Conservation (phyloP, 2,888 invertebrate genomes). For the Trachelus tabidus region DNA sequence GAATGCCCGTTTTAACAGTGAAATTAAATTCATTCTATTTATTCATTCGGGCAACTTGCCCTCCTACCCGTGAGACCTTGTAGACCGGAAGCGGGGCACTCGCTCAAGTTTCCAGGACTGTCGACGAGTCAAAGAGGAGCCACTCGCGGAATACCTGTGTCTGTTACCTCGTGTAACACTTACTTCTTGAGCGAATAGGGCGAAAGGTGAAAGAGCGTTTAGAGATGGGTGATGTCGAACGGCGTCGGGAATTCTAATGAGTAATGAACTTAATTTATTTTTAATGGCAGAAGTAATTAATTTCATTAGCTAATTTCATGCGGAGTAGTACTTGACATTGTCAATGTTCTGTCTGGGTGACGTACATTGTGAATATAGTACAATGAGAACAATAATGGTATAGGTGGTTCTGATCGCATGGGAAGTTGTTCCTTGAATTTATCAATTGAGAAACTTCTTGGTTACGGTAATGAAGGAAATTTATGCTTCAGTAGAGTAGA, state of each 20-base stretch:
- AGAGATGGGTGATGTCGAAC: not conserved
- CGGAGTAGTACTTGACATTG: too few relatives aligned
- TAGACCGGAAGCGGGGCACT: not conserved
- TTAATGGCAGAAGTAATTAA: not conserved
- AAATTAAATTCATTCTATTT: conserved; percentile 45
- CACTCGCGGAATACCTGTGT: not conserved
- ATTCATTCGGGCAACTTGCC: conserved; percentile 30
- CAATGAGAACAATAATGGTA: not conserved
- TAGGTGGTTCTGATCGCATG: not conserved
- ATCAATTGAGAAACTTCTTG: not conserved
- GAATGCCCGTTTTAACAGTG: conserved; percentile 39
- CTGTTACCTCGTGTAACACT: too few relatives aligned
- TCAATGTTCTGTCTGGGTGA: too few relatives aligned
- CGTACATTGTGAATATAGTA: too few relatives aligned
- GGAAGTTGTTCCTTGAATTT: not conserved
- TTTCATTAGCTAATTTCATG: not conserved
- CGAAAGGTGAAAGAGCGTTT: not conserved
- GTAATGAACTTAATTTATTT: not conserved
- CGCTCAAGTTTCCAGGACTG: not conserved
- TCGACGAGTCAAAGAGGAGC: not conserved
- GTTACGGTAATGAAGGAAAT: not conserved
- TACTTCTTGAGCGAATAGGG: not conserved
- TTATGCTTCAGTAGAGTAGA: not conserved
- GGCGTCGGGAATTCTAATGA: not conserved
- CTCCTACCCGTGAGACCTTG: not conserved